These are phyloP conservation scores for Gibbula magus DNA, from an alignment of 2,888 invertebrate genomes.

Conservation along the genomic window DNA sequence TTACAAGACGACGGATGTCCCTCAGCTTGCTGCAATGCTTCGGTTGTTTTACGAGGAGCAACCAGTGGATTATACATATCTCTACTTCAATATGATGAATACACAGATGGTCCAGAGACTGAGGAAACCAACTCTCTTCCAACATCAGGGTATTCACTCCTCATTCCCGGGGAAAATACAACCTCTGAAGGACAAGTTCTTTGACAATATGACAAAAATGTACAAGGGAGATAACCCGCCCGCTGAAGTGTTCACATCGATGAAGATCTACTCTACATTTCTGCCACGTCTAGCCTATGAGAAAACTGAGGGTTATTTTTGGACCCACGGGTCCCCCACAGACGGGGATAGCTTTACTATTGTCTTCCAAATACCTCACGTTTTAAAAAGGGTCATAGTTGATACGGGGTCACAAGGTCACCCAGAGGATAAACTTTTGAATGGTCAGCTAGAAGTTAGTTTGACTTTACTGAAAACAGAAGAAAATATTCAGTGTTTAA, in stretches of 20 bases:
- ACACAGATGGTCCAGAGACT: slow-evolving; percentile 47
- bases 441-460: slow-evolving; percentile 62
- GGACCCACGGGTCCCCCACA: slow-evolving; percentile 67
- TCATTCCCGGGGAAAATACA: slow-evolving; percentile 58
- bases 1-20: slow-evolving; percentile 42
- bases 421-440: slow-evolving; percentile 60
- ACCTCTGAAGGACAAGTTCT: slow-evolving; percentile 55
- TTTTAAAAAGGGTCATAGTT: slow-evolving; percentile 63
- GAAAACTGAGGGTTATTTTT: slow-evolving; percentile 72
- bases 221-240: slow-evolving; percentile 70
- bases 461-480: slow-evolving; percentile 43
- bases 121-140: slow-evolving; percentile 58
- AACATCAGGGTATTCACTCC: slow-evolving; percentile 58
- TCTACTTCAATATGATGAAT: slow-evolving; percentile 55
- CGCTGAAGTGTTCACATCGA: slow-evolving; percentile 71
- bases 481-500: slow-evolving; percentile 44
- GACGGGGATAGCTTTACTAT: slow-evolving; percentile 68
- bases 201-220: slow-evolving; percentile 51
- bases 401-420: slow-evolving; percentile 66
- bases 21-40: slow-evolving; percentile 65
- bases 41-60: slow-evolving; percentile 62
- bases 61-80: slow-evolving; percentile 57
- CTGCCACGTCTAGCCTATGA: slow-evolving; percentile 71
- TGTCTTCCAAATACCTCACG: slow-evolving; percentile 64
- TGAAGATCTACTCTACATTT: slow-evolving; percentile 67